A percentile compares a stretch with the other conserved stretches of the same genome.
Conservation (phyloP, 2,797 vertebrate species). For the Thalassophryne amazonica region DNA sequence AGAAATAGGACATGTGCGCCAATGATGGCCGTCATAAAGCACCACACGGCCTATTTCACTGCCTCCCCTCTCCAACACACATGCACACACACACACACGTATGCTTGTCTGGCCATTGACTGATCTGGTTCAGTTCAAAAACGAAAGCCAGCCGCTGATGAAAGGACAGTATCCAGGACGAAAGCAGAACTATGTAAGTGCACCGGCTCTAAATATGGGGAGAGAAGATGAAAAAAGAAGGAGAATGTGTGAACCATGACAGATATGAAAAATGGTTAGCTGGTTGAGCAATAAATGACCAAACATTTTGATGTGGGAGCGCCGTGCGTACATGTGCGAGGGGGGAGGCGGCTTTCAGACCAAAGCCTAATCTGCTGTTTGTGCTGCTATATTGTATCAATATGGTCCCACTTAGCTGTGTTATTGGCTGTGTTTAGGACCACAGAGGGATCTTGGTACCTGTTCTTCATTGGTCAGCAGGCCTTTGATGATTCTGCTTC, state of each 20-base stretch:
- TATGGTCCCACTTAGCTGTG: slow-evolving; percentile 66
- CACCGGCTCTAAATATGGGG: slow-evolving; percentile 71
- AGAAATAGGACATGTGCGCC: slow-evolving; percentile 33
- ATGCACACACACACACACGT: slow-evolving; percentile 48
- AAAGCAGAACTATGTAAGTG: slow-evolving; percentile 69
- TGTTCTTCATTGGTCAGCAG: slow-evolving; percentile 60
- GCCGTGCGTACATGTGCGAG: slow-evolving; percentile 15
- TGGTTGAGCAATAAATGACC: slow-evolving; percentile 64
- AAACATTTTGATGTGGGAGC: slow-evolving; percentile 63
- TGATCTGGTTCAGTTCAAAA: slow-evolving; percentile 68
- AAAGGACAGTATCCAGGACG: slow-evolving; percentile 74
- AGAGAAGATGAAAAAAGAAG: slow-evolving; percentile 43
- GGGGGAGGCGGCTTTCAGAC: slow-evolving; percentile 13
- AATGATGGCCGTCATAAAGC: slow-evolving; percentile 51
- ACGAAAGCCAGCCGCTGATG: slow-evolving; percentile 63
- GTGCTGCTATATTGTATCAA: slow-evolving; percentile 54
- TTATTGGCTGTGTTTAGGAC: slow-evolving; percentile 40
- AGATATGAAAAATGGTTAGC: slow-evolving; percentile 72
- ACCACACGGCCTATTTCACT: slow-evolving; percentile 36
- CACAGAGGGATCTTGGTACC: slow-evolving; percentile 50
- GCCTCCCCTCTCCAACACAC: slow-evolving; percentile 37
- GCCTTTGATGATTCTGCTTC: slow-evolving; percentile 67
- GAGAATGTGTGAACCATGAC: slow-evolving; percentile 61
- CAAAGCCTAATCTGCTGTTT: slow-evolving; percentile 41
- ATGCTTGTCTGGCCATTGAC: slow-evolving; percentile 62